Percentiles rank a stretch among this genome's conserved stretches.
Conservation (phyloP, 2,113 vertebrate species). For the Notarius lentiginosus region DNA sequence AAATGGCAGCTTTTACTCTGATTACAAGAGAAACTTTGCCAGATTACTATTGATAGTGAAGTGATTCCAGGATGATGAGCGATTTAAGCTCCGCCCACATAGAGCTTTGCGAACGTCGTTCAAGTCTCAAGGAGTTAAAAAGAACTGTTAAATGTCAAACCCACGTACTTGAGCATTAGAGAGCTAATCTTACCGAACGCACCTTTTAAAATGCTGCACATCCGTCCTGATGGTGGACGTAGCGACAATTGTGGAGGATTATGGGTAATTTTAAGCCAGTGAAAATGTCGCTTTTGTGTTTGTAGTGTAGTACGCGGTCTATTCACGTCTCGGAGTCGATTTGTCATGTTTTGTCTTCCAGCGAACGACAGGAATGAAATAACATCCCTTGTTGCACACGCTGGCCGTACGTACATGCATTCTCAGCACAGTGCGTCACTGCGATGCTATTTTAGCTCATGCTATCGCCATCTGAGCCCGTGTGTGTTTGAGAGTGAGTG, state of each 20-base stretch:
- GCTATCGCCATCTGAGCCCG: constrained; percentile 30
- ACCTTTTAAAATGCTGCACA: not conserved
- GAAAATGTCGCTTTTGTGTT: not conserved
- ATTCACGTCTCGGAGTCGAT: not conserved
- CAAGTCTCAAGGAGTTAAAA: not conserved
- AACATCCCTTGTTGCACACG: not conserved
- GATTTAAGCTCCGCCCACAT: not conserved
- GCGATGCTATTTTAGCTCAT: constrained; percentile 40
- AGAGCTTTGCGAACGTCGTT: no score
- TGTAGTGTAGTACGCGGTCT: not conserved
- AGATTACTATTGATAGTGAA: not conserved
- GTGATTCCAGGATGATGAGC: not conserved
- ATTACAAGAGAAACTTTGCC: not conserved
- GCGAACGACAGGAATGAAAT: not conserved
- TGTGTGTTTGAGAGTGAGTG: not conserved
- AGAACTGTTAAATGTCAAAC: not conserved
- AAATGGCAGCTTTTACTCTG: not conserved
- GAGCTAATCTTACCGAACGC: not conserved
- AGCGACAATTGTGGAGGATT: not conserved
- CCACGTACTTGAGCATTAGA: not conserved
- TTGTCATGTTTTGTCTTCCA: not conserved
- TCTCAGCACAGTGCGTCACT: constrained; percentile 15
- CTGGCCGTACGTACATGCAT: constrained; percentile 6
- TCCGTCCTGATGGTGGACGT: not conserved
- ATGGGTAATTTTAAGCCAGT: not conserved